Conservation (phyloP, 2,888 invertebrate species). For the Melieria picta region DNA sequence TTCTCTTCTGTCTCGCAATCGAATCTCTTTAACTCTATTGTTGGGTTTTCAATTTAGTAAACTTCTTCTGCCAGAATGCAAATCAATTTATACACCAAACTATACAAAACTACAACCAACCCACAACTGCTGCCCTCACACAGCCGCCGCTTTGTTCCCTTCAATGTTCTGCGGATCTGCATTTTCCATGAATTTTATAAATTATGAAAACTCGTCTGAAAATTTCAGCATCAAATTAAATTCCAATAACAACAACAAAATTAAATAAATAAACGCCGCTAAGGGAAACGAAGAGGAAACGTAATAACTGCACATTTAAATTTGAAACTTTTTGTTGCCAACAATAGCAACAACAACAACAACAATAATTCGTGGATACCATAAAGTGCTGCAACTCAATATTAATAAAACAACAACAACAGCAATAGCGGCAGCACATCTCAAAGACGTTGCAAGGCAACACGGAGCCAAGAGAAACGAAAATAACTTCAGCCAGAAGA, state of each 20-base stretch:
- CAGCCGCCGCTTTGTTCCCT: too few species aligned
- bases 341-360: background rate
- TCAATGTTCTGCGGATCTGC: too few species aligned
- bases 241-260: background rate
- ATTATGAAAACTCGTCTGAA: too few species aligned
- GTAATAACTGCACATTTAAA: conserved; percentile 1
- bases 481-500: conserved; percentile 24
- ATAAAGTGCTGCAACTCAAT: background rate
- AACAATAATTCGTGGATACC: background rate
- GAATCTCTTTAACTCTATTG: too few species aligned
- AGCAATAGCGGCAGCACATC: conserved; percentile 20
- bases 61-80: too few species aligned
- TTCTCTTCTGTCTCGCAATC: too few species aligned
- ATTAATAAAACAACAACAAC: background rate
- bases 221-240: background rate
- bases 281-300: background rate
- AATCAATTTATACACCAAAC: too few species aligned
- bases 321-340: background rate
- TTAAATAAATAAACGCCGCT: too few species aligned
- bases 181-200: background rate
- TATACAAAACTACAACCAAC: too few species aligned
- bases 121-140: too few species aligned
- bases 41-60: too few species aligned
- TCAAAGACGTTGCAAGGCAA: too few species aligned
- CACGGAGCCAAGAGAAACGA: background rate